A percentile compares a stretch with the other conserved stretches of the same genome.
These are phyloP conservation scores for Cavia aperea DNA, from an alignment of 2,113 vertebrate species.

Conservation along the genomic window DNA sequence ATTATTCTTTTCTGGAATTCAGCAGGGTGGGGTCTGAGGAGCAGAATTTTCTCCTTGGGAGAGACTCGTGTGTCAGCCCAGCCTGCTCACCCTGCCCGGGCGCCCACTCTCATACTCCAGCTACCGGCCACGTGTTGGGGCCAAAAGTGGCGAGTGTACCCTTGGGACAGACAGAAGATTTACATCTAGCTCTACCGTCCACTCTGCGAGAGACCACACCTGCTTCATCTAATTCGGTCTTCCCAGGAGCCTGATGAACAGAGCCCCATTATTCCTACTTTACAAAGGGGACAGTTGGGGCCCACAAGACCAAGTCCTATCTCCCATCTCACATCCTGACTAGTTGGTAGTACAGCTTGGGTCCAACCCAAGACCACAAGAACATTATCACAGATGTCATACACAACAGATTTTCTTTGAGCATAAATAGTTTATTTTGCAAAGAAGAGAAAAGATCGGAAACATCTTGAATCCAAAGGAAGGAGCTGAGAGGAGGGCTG, in stretches of 20 bases:
- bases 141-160: background rate
- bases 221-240: background rate
- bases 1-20: background rate
- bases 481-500: slow-evolving; percentile 5
- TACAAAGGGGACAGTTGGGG: background rate
- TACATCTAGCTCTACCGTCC: background rate
- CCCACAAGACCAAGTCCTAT: background rate
- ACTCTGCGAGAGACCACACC: background rate
- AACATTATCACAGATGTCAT: background rate
- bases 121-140: too few species aligned
- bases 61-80: background rate
- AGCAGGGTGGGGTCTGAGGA: background rate
- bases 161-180: background rate
- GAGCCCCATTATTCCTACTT: background rate
- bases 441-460: slow-evolving; percentile 31
- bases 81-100: rapidly evolving
- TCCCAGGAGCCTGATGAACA: background rate
- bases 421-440: slow-evolving; percentile 37
- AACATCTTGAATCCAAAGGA: slow-evolving; percentile 41
- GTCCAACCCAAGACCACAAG: slow-evolving; percentile 7
- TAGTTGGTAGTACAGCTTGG: background rate
- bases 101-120: too few species aligned
- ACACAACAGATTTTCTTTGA: slow-evolving; percentile 17
- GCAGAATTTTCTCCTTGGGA: background rate
- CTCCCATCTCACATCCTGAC: background rate